Base-by-base conservation (phyloP, 2,888 invertebrate genomes). In the Hoplodrina blanda region DNA sequence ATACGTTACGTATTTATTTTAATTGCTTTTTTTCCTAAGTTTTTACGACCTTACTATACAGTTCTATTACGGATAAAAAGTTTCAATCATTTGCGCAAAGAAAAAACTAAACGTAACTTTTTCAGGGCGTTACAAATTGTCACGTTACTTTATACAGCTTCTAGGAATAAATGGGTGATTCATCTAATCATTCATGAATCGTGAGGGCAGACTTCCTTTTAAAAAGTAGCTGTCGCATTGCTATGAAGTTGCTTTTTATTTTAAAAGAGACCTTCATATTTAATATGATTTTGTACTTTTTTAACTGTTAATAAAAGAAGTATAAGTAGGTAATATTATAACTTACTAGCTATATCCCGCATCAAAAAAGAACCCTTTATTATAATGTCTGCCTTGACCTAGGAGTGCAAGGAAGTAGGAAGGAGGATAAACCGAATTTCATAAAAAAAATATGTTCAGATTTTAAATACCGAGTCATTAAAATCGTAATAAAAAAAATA, bases 121-220 rank as follows among this genome's bases (percentile, higher is more conserved):
- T 65, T 71, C 50, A 20, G 11, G 7, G 11, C 7, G 4, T 8
- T 17, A 41, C 19, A 11, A 69, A 37, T 62, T 74, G 46, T 57
- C 66, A 53, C 30, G 17, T 30, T 50, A 25, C 8, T n/a, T 53
- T 8, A 5, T 20, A 41, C 11, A 37, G 20, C 25, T 2, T 25
- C 25, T 17, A n/a, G 11, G 15, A 37, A 25, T 25, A 30, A 30
- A 68, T 49, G 13, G 19, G 20, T 70, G 60, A 65, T 60, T 78
- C 69, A 80, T 62, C 10, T 52, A 68, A 64, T 46, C 46, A 49
- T 62, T 61, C 10, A 1, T 19, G 25, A 68, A 64, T 64, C 46
- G 56, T 65, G 49, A 49, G 54, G 50, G 61, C 50, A 65, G 55
- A 75, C 81, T 78, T 81, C 74, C 69, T 81, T n/a, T n/a, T 56